A percentile compares a stretch with the other conserved stretches of the same genome.
Conservation (phyloP, 2,888 invertebrate genomes). For the Spicauda simplicius region DNA sequence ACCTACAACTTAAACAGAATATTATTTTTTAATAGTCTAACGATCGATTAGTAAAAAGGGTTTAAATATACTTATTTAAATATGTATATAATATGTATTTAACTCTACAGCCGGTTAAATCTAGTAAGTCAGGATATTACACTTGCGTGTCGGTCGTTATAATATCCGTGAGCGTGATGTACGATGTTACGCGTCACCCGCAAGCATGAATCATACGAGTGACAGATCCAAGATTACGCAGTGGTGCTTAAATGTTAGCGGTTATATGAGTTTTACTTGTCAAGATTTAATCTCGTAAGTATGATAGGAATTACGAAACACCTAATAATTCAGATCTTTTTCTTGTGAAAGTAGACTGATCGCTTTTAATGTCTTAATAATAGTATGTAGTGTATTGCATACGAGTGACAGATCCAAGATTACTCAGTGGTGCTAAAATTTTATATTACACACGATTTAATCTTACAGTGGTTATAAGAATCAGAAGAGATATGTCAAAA, state of each 20-base stretch:
- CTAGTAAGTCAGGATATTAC: conserved; percentile 29
- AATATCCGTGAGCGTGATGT: conserved; percentile 32
- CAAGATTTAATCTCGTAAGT: neutral
- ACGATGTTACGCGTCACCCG: conserved; percentile 17
- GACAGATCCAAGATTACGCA: conserved; percentile 26
- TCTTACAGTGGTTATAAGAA: no score
- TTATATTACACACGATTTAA: neutral
- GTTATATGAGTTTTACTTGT: neutral
- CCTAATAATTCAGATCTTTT: no score
- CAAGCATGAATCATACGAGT: conserved; percentile 25
- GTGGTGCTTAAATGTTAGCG: neutral
- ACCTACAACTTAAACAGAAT: no score
- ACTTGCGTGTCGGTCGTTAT: conserved; percentile 25
- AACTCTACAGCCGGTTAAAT: neutral
- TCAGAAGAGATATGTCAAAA: no score
- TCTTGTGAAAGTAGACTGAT: no score
- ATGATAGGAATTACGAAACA: no score
- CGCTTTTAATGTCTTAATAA: no score
- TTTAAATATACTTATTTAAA: no score
- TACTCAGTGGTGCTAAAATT: neutral
- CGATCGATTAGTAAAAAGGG: no score
- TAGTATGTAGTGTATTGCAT: no score
- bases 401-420: conserved; percentile 27
- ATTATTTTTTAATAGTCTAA: no score
- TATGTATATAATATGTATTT: no score